Percentiles rank a stretch among this genome's conserved stretches.
Evolutionary conservation across 2,888 invertebrate species (phyloP).

Genomic region (Catocala nupta): DNA sequence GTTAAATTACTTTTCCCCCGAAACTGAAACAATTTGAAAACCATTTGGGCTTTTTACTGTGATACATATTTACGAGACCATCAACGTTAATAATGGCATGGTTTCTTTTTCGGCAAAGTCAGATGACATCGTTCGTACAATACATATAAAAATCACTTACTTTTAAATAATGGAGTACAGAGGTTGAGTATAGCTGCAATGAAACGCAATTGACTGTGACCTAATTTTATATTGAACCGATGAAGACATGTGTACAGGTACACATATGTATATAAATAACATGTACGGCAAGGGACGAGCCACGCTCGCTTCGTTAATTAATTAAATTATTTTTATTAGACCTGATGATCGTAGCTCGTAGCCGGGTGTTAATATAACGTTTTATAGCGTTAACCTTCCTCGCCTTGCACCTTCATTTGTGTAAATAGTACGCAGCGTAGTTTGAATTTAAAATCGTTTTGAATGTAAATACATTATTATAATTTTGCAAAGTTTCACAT

Average conservation of each 20-base stretch:
- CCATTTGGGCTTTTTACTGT: background rate
- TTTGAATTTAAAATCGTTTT: slow-evolving; percentile 44
- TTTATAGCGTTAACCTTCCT: background rate
- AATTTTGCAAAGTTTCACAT: slow-evolving; percentile 47
- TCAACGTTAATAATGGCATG: background rate
- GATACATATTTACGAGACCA: background rate
- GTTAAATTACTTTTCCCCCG: background rate
- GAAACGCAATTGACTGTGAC: slow-evolving; percentile 47
- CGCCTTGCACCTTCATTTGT: background rate
- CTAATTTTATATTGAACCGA: slow-evolving; percentile 36
- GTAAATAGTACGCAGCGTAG: slow-evolving; percentile 20
- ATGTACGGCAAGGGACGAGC: background rate
- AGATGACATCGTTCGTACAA: background rate
- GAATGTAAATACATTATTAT: slow-evolving; percentile 39
- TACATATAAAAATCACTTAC: background rate
- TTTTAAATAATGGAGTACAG: background rate
- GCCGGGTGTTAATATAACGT: background rate
- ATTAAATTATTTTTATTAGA: too few species aligned
- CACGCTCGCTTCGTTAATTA: background rate
- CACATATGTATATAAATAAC: slow-evolving; percentile 1
- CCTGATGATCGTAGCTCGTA: background rate
- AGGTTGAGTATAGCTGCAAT: slow-evolving; percentile 32
- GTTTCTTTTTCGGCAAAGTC: background rate
- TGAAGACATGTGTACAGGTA: slow-evolving; percentile 1
- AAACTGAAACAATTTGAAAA: background rate